phyloP scores from a whole-genome alignment of 2,113 vertebrate species.

The Thamnaconus septentrionalis region DNA sequence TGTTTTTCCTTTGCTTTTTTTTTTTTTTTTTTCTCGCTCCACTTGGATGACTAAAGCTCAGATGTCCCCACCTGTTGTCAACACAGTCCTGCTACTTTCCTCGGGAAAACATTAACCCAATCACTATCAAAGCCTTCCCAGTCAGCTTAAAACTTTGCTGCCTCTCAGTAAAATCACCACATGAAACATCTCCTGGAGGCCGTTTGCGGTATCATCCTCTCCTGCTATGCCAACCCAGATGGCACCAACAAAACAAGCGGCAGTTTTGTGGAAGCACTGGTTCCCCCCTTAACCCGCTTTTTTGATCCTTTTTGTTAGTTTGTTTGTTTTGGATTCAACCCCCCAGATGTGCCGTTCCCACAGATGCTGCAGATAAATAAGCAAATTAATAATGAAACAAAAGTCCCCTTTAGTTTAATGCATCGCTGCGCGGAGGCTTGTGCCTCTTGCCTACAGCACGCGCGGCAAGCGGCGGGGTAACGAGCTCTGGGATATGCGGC shows the following conservation, averaged over 20 bases:
- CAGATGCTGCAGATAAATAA: conserved; percentile 65
- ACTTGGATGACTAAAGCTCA: no score
- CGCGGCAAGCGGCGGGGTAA: conserved; percentile 34
- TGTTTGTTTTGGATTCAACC: conserved; percentile 18
- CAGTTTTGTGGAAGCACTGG: conserved; percentile 43
- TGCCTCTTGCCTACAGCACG: conserved; percentile 7
- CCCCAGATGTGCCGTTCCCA: conserved; percentile 44
- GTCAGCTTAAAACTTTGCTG: conserved; percentile 4
- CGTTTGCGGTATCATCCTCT: conserved; percentile 19
- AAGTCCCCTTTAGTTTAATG: conserved; percentile 45
- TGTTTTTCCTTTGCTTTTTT: no score
- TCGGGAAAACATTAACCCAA: conserved; percentile 10
- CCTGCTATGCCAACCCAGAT: conserved; percentile 24
- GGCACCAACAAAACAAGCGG: conserved; percentile 39
- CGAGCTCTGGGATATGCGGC: conserved; percentile 54
- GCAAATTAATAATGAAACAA: conserved; percentile 68
- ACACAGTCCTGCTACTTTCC: conserved; percentile 1
- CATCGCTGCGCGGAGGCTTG: conserved; percentile 14
- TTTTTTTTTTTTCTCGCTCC: no score
- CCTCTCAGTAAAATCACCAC: conserved; percentile 25
- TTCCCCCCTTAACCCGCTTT: conserved; percentile 40
- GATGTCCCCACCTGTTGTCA: background rate
- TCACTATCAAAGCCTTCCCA: conserved; percentile 1
- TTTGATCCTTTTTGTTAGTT: conserved; percentile 43
- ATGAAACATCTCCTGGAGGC: conserved; percentile 19